phyloP scores from a whole-genome alignment of 2,797 vertebrate species.

The Jordanella pulchra region DNA sequence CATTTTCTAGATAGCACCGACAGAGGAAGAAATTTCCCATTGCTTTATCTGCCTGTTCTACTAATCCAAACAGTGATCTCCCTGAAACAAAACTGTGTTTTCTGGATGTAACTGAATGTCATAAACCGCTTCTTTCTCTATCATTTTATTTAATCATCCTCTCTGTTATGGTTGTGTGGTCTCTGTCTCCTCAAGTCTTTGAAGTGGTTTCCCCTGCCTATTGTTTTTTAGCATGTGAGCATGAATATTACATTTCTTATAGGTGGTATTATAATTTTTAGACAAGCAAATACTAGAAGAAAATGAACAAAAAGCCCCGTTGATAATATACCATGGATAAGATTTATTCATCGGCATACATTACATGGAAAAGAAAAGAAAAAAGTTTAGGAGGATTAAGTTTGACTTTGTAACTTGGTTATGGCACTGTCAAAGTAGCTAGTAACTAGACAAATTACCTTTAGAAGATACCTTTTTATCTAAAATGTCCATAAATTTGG shows the following conservation, averaged over 20 bases:
- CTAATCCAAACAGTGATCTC: slow-evolving; percentile 63
- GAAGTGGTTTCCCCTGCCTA: slow-evolving; percentile 14
- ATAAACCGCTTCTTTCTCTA: slow-evolving; percentile 48
- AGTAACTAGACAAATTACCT: too few relatives aligned
- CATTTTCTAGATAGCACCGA: slow-evolving; percentile 57
- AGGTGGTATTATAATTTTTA: neutral
- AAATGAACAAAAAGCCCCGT: neutral
- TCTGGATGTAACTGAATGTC: slow-evolving; percentile 59
- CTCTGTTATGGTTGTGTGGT: slow-evolving; percentile 40
- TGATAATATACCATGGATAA: neutral
- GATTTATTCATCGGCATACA: too few relatives aligned
- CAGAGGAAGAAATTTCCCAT: slow-evolving; percentile 56
- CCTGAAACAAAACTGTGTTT: slow-evolving; percentile 60
- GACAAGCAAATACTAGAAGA: neutral
- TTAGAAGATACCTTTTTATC: too few relatives aligned
- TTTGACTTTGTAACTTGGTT: too few relatives aligned
- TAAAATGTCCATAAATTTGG: too few relatives aligned
- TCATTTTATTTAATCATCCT: slow-evolving; percentile 49
- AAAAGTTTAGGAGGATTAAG: too few relatives aligned
- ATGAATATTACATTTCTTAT: slow-evolving; percentile 28
- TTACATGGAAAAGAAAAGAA: too few relatives aligned
- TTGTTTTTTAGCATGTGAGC: slow-evolving; percentile 28
- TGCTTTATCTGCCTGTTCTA: slow-evolving; percentile 65
- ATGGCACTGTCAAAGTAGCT: too few relatives aligned
- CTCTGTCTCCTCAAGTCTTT: slow-evolving; percentile 18